Evolutionary conservation across 2,113 vertebrate genomes (phyloP).

Genomic region (Excalfactoria chinensis): DNA sequence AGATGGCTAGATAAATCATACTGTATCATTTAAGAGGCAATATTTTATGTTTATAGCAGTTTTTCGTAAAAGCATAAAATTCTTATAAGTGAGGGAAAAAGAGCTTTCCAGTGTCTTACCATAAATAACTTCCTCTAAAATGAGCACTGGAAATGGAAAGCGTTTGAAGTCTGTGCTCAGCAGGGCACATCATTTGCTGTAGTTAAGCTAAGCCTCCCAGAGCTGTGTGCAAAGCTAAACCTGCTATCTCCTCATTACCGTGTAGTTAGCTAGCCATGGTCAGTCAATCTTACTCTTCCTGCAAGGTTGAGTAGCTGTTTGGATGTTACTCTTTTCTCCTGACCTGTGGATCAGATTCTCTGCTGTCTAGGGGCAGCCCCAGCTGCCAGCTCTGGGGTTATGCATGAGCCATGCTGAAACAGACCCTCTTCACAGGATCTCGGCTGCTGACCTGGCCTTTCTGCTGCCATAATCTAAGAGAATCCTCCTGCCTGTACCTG

Average conservation of each 20-base stretch:
- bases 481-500: neutral
- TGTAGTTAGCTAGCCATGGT: neutral
- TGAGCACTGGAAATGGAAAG: neutral
- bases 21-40: neutral
- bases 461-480: neutral
- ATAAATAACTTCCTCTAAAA: conserved; percentile 5
- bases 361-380: accelerated
- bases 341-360: neutral
- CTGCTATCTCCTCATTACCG: accelerated
- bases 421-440: neutral
- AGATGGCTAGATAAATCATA: neutral
- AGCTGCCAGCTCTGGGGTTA: neutral
- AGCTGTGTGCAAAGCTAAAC: neutral
- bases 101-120: neutral
- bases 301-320: neutral
- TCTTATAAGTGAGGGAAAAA: neutral
- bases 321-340: neutral
- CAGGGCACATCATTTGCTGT: neutral
- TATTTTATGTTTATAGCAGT: neutral
- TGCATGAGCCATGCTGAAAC: accelerated
- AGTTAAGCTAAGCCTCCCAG: neutral
- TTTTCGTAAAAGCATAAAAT: neutral
- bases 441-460: neutral
- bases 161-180: neutral
- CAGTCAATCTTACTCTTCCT: neutral